A percentile compares a stretch with the other conserved stretches of the same genome.
Evolutionary conservation across 2,888 invertebrate genomes (phyloP).

Genomic region (Miltochrista miniata): DNA sequence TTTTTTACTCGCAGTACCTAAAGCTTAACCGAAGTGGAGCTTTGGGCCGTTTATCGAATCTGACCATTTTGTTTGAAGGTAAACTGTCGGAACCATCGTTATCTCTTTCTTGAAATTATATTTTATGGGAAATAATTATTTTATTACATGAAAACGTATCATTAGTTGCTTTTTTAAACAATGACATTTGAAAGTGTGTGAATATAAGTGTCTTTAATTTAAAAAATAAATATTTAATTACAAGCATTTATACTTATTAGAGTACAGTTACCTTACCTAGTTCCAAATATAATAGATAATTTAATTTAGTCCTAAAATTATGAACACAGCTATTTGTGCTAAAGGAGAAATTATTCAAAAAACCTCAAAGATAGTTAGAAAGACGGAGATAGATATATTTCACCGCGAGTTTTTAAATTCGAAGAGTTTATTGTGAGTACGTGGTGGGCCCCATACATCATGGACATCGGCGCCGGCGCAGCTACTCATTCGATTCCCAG

Average conservation of each 20-base stretch:
- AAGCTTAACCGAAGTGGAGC: conserved; percentile 61
- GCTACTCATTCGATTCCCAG: conserved; percentile 61
- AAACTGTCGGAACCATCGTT: conserved; percentile 47
- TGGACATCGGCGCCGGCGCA: conserved; percentile 70
- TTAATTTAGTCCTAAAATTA: not conserved
- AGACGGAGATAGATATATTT: conserved; percentile 61
- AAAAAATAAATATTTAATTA: too few species aligned
- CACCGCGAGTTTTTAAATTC: conserved; percentile 51
- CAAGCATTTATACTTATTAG: too few species aligned
- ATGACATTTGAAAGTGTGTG: conserved; percentile 38
- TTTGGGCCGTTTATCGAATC: conserved; percentile 59
- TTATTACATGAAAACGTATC: conserved; percentile 15
- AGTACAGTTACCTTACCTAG: too few species aligned
- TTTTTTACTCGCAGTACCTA: conserved; percentile 67
- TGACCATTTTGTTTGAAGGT: conserved; percentile 47
- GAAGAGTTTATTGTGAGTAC: conserved; percentile 71
- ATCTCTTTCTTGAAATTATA: conserved; percentile 58
- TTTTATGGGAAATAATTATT: conserved; percentile 24
- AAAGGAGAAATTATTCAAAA: conserved; percentile 16
- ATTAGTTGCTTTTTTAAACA: conserved; percentile 25
- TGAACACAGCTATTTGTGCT: conserved; percentile 5
- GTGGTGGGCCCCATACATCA: conserved; percentile 75
- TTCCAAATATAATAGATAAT: conserved; percentile 3
- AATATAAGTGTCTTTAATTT: conserved; percentile 9
- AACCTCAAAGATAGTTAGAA: conserved; percentile 28